Conservation (phyloP, 2,888 invertebrate genomes). For the Erpobdella octoculata region DNA sequence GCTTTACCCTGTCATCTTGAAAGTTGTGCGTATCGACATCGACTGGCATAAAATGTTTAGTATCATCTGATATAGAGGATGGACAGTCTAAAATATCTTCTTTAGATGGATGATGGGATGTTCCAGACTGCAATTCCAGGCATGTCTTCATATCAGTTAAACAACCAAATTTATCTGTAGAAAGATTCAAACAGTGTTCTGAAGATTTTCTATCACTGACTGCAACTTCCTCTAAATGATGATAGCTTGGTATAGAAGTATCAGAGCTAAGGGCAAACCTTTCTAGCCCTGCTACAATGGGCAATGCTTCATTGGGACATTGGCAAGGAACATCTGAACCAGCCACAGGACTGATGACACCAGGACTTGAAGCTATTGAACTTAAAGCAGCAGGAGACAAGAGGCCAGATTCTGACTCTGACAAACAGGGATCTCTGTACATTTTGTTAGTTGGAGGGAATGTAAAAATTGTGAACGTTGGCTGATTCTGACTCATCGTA, state of each 20-base stretch:
- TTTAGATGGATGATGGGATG: neutral
- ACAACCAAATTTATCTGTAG: too few relatives aligned
- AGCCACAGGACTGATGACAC: neutral
- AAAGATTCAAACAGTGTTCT: too few relatives aligned
- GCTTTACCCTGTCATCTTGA: neutral
- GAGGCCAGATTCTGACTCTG: conserved; percentile 2
- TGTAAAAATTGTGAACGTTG: conserved; percentile 2
- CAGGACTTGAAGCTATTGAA: conserved; percentile 12
- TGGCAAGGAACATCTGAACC: neutral
- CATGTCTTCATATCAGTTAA: neutral
- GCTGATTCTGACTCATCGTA: neutral
- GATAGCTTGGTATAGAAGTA: neutral
- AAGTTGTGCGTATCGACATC: neutral
- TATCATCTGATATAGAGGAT: too few relatives aligned
- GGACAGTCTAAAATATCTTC: neutral
- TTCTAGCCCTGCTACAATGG: neutral
- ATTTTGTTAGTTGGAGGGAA: conserved; percentile 2
- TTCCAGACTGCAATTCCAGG: neutral
- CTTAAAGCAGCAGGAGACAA: conserved; percentile 11
- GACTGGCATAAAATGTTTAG: too few relatives aligned
- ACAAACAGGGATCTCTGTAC: conserved; percentile 7
- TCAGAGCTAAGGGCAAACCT: neutral
- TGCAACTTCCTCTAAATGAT: too few relatives aligned
- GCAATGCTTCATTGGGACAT: too few relatives aligned
- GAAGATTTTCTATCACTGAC: neutral